Percentiles rank a stretch among this genome's conserved stretches.
These are phyloP conservation scores for Xyrichtys novacula DNA, from an alignment of 2,797 vertebrate species.

Conservation along the genomic window DNA sequence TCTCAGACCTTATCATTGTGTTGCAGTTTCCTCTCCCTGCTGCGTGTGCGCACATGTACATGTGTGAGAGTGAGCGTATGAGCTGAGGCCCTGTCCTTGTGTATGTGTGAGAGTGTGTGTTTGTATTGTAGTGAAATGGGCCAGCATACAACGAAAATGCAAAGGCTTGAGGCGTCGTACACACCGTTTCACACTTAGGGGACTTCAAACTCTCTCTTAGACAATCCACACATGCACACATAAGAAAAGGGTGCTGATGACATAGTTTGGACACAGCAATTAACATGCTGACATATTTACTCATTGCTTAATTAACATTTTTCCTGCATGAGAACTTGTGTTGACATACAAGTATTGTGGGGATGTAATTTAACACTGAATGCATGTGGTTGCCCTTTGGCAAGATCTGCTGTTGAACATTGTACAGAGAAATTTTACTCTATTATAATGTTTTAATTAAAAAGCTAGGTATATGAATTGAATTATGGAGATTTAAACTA, in stretches of 20 bases:
- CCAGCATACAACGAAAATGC: slow-evolving; percentile 44
- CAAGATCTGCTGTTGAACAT: too few relatives aligned
- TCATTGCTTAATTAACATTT: slow-evolving; percentile 6
- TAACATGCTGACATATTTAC: slow-evolving; percentile 6
- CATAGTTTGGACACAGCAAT: slow-evolving; percentile 11
- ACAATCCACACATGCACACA: slow-evolving; percentile 1
- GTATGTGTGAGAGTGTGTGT: slow-evolving; percentile 36
- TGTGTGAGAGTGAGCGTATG: slow-evolving; percentile 47
- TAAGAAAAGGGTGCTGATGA: not conserved
- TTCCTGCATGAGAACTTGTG: slow-evolving; percentile 21
- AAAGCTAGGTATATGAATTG: too few relatives aligned
- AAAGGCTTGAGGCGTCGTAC: slow-evolving; percentile 32
- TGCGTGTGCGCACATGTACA: slow-evolving; percentile 62
- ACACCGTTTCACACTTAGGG: slow-evolving; percentile 37
- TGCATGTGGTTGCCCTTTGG: not conserved
- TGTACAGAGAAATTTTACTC: too few relatives aligned
- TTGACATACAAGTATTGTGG: not conserved
- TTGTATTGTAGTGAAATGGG: slow-evolving; percentile 29
- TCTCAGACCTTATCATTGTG: slow-evolving; percentile 87
- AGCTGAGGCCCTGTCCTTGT: slow-evolving; percentile 43
- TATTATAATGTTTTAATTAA: too few relatives aligned
- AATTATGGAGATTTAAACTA: too few relatives aligned
- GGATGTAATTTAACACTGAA: not conserved
- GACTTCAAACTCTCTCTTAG: not conserved
- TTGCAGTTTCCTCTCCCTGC: slow-evolving; percentile 85